Percentiles rank a stretch among this genome's conserved stretches.
Conservation (phyloP, 2,888 invertebrate species). For the Agrotis exclamationis region DNA sequence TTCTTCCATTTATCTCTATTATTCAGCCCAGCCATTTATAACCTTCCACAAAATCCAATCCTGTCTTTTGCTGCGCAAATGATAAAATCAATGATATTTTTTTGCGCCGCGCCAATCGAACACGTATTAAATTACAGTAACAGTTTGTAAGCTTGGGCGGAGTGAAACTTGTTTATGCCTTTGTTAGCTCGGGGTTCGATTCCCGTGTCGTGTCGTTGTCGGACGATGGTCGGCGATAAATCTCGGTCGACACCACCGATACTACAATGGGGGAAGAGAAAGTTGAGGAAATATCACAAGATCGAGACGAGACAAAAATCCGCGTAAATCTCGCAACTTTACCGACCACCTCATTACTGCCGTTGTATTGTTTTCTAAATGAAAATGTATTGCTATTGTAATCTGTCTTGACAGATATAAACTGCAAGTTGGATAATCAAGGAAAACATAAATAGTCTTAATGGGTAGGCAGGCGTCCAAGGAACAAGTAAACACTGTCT, state of each 20-base stretch:
- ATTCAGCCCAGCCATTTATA: neutral
- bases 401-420: constrained; percentile 53
- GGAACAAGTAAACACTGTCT: constrained; percentile 47
- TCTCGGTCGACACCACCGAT: constrained; percentile 84
- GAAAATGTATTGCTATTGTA: constrained; percentile 59
- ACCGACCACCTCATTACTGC: constrained; percentile 60
- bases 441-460: constrained; percentile 60
- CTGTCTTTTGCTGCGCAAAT: constrained; percentile 8
- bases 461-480: constrained; percentile 37
- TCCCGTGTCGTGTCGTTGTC: constrained; percentile 83
- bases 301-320: constrained; percentile 76
- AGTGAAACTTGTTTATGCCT: constrained; percentile 76
- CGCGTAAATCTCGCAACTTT: constrained; percentile 68
- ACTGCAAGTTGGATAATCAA: constrained; percentile 49
- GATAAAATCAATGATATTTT: constrained; percentile 33
- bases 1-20: neutral
- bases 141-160: constrained; percentile 59
- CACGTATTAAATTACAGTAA: constrained; percentile 63
- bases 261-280: constrained; percentile 88
- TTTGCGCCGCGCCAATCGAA: constrained; percentile 45
- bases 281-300: constrained; percentile 83
- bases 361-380: constrained; percentile 67
- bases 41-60: neutral
- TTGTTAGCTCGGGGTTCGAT: constrained; percentile 81
- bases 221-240: constrained; percentile 85